A percentile compares a stretch with the other conserved stretches of the same genome.
Conservation (phyloP, 2,797 vertebrate species). For the Ispidina picta region DNA sequence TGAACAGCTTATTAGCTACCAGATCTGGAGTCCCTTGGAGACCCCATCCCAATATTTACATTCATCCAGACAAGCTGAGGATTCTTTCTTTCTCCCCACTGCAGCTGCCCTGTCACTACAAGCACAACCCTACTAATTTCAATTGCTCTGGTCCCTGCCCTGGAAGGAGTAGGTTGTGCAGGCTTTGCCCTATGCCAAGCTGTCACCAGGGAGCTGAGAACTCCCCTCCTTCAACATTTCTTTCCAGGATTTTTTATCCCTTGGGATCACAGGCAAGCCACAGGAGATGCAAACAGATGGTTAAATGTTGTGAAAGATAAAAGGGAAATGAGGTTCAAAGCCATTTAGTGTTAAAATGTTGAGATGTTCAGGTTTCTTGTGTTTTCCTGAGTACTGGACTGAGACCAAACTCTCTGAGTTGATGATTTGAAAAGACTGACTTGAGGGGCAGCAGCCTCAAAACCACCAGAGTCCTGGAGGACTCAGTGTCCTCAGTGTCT, state of each 20-base stretch:
- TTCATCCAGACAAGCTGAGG: not conserved
- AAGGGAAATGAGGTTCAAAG: not conserved
- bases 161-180: fast-evolving
- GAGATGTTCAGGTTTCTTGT: not conserved
- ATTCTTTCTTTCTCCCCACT: not conserved
- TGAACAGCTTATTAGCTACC: not conserved
- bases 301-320: not conserved
- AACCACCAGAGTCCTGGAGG: not conserved
- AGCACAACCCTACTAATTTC: not conserved
- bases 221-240: not conserved
- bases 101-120: not conserved
- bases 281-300: not conserved
- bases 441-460: not conserved
- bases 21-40: not conserved
- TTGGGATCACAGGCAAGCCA: not conserved
- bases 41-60: not conserved
- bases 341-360: not conserved
- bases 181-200: fast-evolving
- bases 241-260: not conserved
- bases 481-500: fast-evolving
- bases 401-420: not conserved
- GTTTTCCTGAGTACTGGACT: not conserved
- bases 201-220: not conserved
- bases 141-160: not conserved
- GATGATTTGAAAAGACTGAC: not conserved